Conservation (phyloP, 2,113 vertebrate species). For the Numenius arquata region DNA sequence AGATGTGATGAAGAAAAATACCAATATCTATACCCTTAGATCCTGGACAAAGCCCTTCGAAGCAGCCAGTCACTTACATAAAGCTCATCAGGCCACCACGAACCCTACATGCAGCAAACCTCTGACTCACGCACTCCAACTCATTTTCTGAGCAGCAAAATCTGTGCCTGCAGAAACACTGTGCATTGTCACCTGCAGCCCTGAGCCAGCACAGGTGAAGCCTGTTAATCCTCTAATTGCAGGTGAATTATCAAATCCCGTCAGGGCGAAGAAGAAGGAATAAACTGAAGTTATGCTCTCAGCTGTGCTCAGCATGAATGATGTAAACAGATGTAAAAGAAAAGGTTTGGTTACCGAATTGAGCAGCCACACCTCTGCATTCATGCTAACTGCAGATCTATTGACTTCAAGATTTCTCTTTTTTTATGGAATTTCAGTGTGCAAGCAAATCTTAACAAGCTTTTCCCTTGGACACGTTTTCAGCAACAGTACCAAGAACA, state of each 20-base stretch:
- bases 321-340: neutral
- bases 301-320: neutral
- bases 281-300: neutral
- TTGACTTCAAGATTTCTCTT: neutral
- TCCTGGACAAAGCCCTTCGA: neutral
- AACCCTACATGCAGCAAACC: neutral
- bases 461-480: neutral
- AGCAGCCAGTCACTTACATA: rapidly evolving
- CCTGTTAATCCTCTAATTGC: neutral
- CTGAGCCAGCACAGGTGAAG: neutral
- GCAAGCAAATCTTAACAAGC: neutral
- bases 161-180: neutral
- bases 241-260: neutral
- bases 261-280: neutral
- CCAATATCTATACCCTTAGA: neutral
- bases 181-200: neutral
- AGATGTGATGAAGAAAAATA: neutral
- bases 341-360: neutral
- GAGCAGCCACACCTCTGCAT: neutral
- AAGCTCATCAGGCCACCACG: neutral
- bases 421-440: neutral
- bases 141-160: neutral
- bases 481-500: neutral
- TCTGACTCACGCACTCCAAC: neutral
- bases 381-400: neutral